Base-by-base conservation (phyloP, 2,113 vertebrate genomes). In the Tylochromis polylepis region DNA sequence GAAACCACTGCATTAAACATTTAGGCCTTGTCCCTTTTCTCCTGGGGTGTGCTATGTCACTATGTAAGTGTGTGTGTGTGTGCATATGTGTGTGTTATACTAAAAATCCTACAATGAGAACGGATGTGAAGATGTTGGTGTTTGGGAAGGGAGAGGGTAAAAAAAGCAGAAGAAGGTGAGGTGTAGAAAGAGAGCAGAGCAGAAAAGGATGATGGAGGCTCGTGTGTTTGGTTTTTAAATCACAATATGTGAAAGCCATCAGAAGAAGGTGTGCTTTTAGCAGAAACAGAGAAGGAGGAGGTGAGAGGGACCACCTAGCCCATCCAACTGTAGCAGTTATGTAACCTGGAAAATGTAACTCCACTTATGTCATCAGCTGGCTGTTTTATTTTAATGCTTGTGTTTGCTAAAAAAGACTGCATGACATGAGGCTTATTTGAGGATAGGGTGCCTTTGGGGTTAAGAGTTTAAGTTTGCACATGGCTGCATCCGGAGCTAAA, bases 1-100 rank as follows among this genome's bases (percentile, higher is more conserved):
- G 82, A 90, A 95, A 93, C 94, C 93, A 87, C 93, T 93, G 90
- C 94, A 95, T 95, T 93, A 95, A 95, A 94, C 88, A 93, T 92
- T 92, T 87, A 93, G 82, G 75, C 89, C 83, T 34, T 62, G 91
- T 90, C 89, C 87, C 82, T 43, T 70, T 81, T 82, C 83, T 90
- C 88, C 72, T 75, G 85, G 65, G 84, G 87, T 88, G 75, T 16
- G 85, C 72, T 67, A 14, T 62, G 87, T 87, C 31, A 34, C 83
- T 81, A 46, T 84, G 81, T n/a, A 80, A 85, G 84, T 84, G 81
- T 84, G 82, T 86, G 5, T 38, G 53, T 22, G 20, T n/a, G 22
- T 29, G 10, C 58, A 41, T 41, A 79, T 87, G 70, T 82, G 79
- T 27, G 51, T 15, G 16, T 20, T 84, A 83, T 84, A 70, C 86